Conservation (phyloP, 2,888 invertebrate genomes). For the Anoplius nigerrimus region DNA sequence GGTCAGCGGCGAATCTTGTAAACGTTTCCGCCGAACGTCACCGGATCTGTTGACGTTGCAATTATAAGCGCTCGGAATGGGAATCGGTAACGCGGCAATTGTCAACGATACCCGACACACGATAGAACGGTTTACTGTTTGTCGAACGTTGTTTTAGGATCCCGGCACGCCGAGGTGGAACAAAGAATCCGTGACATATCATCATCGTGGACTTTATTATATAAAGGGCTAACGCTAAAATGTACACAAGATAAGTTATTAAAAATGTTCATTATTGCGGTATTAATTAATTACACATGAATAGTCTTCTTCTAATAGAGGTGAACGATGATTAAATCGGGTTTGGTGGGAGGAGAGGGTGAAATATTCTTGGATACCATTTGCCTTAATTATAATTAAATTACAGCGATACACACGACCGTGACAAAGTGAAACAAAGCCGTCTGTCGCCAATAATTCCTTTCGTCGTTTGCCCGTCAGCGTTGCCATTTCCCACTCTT, state of each 20-base stretch:
- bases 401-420: slow-evolving; percentile 52
- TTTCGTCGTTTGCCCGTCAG: slow-evolving; percentile 47
- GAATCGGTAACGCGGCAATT: no score
- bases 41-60: no score
- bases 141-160: no score
- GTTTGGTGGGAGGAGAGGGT: slow-evolving; percentile 38
- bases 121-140: no score
- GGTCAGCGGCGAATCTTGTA: no score
- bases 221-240: slow-evolving; percentile 73
- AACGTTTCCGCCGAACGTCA: no score
- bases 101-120: no score
- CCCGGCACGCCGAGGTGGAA: no score
- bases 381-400: slow-evolving; percentile 53
- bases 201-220: slow-evolving; percentile 71
- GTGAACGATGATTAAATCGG: slow-evolving; percentile 62
- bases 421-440: slow-evolving; percentile 43
- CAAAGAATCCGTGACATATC: slow-evolving; percentile 45
- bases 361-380: slow-evolving; percentile 52
- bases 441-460: slow-evolving; percentile 50
- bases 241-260: slow-evolving; percentile 73
- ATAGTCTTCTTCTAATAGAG: slow-evolving; percentile 63
- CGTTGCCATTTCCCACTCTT: slow-evolving; percentile 36
- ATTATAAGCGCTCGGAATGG: no score
- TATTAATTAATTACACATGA: slow-evolving; percentile 69
- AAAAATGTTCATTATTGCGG: slow-evolving; percentile 71